Conservation (phyloP, 2,797 vertebrate species). For the Phoxinus dragarum region DNA sequence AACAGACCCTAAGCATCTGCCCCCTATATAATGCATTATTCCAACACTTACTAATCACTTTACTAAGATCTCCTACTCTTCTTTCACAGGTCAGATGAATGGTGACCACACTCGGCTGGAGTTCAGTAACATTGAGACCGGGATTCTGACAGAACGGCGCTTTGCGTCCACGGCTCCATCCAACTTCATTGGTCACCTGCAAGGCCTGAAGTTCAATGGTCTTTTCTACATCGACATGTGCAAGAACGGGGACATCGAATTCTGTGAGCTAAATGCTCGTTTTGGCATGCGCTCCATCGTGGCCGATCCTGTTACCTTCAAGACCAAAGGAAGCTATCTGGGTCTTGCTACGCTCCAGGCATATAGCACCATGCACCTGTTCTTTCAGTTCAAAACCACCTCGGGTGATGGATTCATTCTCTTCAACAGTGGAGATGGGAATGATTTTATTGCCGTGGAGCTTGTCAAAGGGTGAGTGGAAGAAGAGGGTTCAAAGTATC, state of each 20-base stretch:
- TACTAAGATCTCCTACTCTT: neutral
- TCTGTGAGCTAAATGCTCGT: constrained; percentile 94
- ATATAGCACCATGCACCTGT: constrained; percentile 97
- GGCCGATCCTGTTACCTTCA: constrained; percentile 95
- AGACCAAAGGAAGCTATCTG: constrained; percentile 95
- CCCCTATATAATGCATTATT: neutral
- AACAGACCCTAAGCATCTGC: neutral
- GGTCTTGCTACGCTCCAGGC: constrained; percentile 94
- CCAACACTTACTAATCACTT: neutral
- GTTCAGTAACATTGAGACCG: constrained; percentile 97
- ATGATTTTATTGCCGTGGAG: constrained; percentile 96
- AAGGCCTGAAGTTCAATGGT: constrained; percentile 96
- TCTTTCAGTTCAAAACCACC: constrained; percentile 99
- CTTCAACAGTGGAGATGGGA: constrained; percentile 97
- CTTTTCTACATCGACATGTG: constrained; percentile 98
- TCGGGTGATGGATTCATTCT: constrained; percentile 95
- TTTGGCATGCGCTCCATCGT: constrained; percentile 96
- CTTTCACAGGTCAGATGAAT: constrained; percentile 88
- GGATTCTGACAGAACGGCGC: constrained; percentile 93
- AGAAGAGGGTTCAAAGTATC: neutral
- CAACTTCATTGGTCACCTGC: constrained; percentile 94
- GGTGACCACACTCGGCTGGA: constrained; percentile 96
- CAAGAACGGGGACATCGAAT: constrained; percentile 98
- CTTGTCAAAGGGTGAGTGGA: constrained; percentile 92
- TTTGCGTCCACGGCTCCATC: constrained; percentile 92